Percentiles rank a stretch among this genome's conserved stretches.
Evolutionary conservation across 2,888 invertebrate genomes (phyloP).

Genomic region (Drosophila borealis): DNA sequence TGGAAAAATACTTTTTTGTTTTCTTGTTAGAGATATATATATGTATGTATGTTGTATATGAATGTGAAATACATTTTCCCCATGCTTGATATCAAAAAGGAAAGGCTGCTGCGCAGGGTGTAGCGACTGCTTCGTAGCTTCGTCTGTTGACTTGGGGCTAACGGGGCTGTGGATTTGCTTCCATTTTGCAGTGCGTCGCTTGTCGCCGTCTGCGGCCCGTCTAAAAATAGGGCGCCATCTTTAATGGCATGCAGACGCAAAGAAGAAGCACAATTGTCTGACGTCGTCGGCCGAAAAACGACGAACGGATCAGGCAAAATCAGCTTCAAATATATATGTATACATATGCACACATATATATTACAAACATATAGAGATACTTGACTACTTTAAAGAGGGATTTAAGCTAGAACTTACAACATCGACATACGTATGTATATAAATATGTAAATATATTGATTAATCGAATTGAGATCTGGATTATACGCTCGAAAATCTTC

Average conservation of each 20-base stretch:
- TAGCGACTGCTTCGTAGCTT: not conserved
- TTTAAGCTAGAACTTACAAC: too few species aligned
- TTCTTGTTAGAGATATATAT: not conserved
- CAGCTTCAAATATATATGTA: constrained; percentile 5
- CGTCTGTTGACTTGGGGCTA: not conserved
- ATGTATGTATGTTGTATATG: not conserved
- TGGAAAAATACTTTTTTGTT: constrained; percentile 28
- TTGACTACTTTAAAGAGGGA: not conserved
- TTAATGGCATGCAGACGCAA: constrained; percentile 77
- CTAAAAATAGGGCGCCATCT: constrained; percentile 76
- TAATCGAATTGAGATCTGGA: too few species aligned
- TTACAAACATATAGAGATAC: not conserved
- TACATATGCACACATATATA: not conserved
- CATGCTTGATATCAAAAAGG: constrained; percentile 36
- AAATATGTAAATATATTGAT: too few species aligned
- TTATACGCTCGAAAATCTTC: too few species aligned
- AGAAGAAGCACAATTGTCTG: constrained; percentile 72
- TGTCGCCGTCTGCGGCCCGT: constrained; percentile 61
- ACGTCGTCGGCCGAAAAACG: constrained; percentile 55
- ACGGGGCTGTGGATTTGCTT: constrained; percentile 21
- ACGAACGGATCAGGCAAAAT: constrained; percentile 27
- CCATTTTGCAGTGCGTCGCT: constrained; percentile 64
- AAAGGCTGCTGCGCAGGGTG: constrained; percentile 18
- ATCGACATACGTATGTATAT: too few species aligned
- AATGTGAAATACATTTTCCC: constrained; percentile 9